Percentiles rank a stretch among this genome's conserved stretches.
Evolutionary conservation across 2,888 invertebrate species (phyloP).

Genomic region (Timema cristinae): DNA sequence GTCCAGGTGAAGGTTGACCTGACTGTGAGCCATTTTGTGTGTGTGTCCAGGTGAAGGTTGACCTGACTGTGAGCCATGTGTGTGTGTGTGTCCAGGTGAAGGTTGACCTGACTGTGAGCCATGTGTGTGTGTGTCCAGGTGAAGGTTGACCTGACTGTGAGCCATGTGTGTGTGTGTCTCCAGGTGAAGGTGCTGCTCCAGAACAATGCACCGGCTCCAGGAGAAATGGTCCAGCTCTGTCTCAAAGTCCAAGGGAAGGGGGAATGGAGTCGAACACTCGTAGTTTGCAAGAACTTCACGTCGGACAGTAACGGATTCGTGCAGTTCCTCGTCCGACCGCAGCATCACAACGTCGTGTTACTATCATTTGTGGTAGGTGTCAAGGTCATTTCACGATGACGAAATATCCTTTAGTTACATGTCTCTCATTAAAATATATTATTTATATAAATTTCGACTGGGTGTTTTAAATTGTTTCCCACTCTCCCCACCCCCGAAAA

Average conservation of each 20-base stretch:
- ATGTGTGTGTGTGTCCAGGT: too few relatives aligned
- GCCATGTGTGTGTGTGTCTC: background rate
- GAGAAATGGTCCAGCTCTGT: slow-evolving; percentile 44
- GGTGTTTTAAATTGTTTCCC: too few relatives aligned
- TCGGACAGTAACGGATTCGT: slow-evolving; percentile 43
- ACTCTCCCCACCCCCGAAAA: too few relatives aligned
- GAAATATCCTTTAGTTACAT: too few relatives aligned
- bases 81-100: too few relatives aligned
- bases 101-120: too few relatives aligned
- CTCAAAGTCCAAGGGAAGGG: slow-evolving; percentile 42
- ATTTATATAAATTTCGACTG: too few relatives aligned
- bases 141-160: too few relatives aligned
- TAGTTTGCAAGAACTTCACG: slow-evolving; percentile 44
- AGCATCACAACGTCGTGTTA: slow-evolving; percentile 37
- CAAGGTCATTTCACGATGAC: background rate
- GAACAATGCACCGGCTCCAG: slow-evolving; percentile 42
- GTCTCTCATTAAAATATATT: background rate
- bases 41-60: too few relatives aligned
- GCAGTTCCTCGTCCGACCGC: slow-evolving; percentile 44
- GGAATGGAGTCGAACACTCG: slow-evolving; percentile 41
- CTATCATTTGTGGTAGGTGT: slow-evolving; percentile 26
- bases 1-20: too few relatives aligned
- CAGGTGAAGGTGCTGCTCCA: slow-evolving; percentile 42
- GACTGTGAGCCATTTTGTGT: too few relatives aligned
- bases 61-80: too few relatives aligned